Percentiles rank a stretch among this genome's conserved stretches.
Evolutionary conservation across 2,797 vertebrate species (phyloP).

Genomic region (Scyliorhinus canicula): DNA sequence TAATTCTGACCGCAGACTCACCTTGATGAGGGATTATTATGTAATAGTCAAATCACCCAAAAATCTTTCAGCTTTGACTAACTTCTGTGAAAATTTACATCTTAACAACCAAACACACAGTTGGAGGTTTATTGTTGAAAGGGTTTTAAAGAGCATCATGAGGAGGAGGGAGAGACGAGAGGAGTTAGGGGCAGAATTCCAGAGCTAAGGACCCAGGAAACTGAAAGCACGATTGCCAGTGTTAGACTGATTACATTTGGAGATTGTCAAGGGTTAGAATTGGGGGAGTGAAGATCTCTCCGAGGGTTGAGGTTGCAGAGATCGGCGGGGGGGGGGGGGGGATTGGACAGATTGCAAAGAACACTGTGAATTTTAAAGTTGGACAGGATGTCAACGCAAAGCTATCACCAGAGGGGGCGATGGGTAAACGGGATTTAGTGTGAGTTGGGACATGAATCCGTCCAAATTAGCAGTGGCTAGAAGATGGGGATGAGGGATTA

Average conservation of each 20-base stretch:
- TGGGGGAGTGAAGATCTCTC: background rate
- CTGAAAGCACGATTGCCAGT: no score
- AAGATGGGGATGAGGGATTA: no score
- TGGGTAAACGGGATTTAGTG: background rate
- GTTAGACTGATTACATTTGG: background rate
- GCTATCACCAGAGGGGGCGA: background rate
- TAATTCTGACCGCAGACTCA: background rate
- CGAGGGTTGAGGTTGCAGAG: background rate
- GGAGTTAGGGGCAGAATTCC: background rate
- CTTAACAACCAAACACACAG: background rate
- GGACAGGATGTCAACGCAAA: background rate
- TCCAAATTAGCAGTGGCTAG: background rate
- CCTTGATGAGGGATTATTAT: background rate
- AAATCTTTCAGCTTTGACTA: background rate
- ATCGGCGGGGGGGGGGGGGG: background rate
- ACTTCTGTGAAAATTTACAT: background rate
- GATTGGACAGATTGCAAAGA: background rate
- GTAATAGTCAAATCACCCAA: background rate
- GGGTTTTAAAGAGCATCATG: background rate
- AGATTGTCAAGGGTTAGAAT: background rate
- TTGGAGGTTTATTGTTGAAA: background rate
- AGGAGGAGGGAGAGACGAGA: background rate
- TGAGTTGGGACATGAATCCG: no score
- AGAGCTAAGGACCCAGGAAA: background rate
- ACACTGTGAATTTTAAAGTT: background rate